phyloP scores from a whole-genome alignment of 1,140 invertebrate genomes.

The Nylanderia fulva region DNA sequence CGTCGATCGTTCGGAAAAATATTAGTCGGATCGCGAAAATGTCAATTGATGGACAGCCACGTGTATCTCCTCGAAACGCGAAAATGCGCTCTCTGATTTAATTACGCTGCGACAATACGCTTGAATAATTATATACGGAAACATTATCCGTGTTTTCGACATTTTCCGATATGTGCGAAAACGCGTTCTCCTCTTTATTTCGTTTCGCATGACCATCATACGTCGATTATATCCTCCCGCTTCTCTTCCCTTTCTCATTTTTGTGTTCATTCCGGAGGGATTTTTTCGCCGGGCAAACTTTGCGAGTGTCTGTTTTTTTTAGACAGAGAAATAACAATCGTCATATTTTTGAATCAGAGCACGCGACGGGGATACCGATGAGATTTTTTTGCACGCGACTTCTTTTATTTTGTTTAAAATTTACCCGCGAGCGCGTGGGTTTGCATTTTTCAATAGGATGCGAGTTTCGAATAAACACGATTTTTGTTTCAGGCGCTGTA shows the following conservation, averaged over 20 bases:
- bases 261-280: not conserved
- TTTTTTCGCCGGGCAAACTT: constrained; percentile 19
- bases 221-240: constrained; percentile 70
- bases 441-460: constrained; percentile 55
- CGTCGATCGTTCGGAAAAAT: constrained; percentile 29
- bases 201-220: constrained; percentile 60
- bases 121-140: constrained; percentile 77
- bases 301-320: constrained; percentile 36
- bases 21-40: constrained; percentile 33
- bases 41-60: constrained; percentile 21
- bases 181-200: constrained; percentile 72
- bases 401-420: constrained; percentile 56
- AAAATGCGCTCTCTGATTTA: constrained; percentile 65
- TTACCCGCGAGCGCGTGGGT: constrained; percentile 25
- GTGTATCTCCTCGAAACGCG: not conserved
- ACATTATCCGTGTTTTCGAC: constrained; percentile 63
- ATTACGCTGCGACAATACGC: constrained; percentile 64
- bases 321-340: constrained; percentile 55
- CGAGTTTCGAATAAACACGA: constrained; percentile 58
- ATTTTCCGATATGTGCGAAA: constrained; percentile 64
- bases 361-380: constrained; percentile 24
- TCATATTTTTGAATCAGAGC: constrained; percentile 67
- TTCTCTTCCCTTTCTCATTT: constrained; percentile 26
- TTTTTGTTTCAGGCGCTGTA: constrained; percentile 58
- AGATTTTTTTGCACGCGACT: constrained; percentile 15